phyloP scores from a whole-genome alignment of 1,140 invertebrate species.

The Trachymyrmex septentrionalis region DNA sequence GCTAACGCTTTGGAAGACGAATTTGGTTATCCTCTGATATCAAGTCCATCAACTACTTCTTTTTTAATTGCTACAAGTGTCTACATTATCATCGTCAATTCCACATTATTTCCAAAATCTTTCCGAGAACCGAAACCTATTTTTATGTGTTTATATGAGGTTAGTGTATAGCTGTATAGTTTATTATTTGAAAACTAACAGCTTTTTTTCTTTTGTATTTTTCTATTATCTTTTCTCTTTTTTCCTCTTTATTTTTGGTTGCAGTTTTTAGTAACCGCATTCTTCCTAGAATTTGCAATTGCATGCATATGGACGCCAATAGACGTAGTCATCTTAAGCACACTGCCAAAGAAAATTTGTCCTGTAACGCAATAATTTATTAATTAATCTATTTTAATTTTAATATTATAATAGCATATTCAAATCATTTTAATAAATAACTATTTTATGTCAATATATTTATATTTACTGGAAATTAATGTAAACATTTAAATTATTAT shows the following conservation, averaged over 20 bases:
- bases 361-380: conserved; percentile 73
- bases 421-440: background rate
- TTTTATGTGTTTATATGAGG: conserved; percentile 78
- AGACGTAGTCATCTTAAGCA: conserved; percentile 74
- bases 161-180: conserved; percentile 52
- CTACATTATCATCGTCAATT: conserved; percentile 75
- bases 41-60: conserved; percentile 71
- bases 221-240: background rate
- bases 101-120: conserved; percentile 73
- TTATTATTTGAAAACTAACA: too few relatives aligned
- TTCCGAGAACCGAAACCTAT: conserved; percentile 70
- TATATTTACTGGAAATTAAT: background rate
- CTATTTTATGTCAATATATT: background rate
- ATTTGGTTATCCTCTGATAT: conserved; percentile 66
- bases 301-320: conserved; percentile 80
- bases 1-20: conserved; percentile 75
- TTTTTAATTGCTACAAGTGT: conserved; percentile 76
- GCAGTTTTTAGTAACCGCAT: conserved; percentile 79
- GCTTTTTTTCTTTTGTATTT: background rate
- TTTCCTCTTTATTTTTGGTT: conserved; percentile 8
- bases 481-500: background rate
- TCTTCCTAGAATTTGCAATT: conserved; percentile 78
- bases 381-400: background rate
- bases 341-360: conserved; percentile 67
- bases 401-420: background rate